phyloP scores from a whole-genome alignment of 2,888 invertebrate genomes.

The Diarsia mendica region DNA sequence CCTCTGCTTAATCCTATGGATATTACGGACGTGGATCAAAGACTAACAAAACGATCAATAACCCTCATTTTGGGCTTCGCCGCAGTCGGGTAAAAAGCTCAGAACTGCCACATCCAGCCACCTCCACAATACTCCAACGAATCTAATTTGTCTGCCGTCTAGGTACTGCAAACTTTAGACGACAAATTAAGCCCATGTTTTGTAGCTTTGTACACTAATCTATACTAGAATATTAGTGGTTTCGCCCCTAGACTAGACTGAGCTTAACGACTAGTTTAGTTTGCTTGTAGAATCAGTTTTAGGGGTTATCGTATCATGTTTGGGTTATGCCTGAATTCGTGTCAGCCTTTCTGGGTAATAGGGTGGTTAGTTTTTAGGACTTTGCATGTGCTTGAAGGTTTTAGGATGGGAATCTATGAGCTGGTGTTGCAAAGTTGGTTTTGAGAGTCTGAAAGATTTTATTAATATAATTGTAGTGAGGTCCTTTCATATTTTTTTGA shows the following conservation, averaged over 20 bases:
- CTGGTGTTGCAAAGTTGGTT: neutral
- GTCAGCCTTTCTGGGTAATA: constrained; percentile 37
- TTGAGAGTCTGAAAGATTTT: neutral
- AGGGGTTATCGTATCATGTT: constrained; percentile 40
- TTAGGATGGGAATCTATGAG: constrained; percentile 6
- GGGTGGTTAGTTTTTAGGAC: constrained; percentile 20
- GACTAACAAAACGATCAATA: too few relatives aligned
- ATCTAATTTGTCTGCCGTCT: constrained; percentile 79
- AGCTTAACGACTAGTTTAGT: constrained; percentile 48
- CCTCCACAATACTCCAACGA: constrained; percentile 47
- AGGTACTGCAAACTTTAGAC: constrained; percentile 72
- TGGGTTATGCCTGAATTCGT: constrained; percentile 21
- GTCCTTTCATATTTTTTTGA: too few relatives aligned
- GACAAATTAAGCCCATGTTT: constrained; percentile 81
- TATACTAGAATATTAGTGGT: constrained; percentile 72
- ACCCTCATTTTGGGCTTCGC: too few relatives aligned
- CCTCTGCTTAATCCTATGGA: too few relatives aligned
- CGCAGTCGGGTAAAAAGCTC: too few relatives aligned
- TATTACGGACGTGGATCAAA: too few relatives aligned
- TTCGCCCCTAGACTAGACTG: constrained; percentile 54
- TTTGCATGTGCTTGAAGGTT: neutral
- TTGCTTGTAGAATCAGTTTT: constrained; percentile 32
- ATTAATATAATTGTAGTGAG: neutral
- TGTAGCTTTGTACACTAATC: constrained; percentile 75
- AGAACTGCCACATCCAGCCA: constrained; percentile 53